Evolutionary conservation across 1,140 invertebrate species (phyloP), one percentile per base, ranked within the genome.

Genomic region (Physella acuta): DNA sequence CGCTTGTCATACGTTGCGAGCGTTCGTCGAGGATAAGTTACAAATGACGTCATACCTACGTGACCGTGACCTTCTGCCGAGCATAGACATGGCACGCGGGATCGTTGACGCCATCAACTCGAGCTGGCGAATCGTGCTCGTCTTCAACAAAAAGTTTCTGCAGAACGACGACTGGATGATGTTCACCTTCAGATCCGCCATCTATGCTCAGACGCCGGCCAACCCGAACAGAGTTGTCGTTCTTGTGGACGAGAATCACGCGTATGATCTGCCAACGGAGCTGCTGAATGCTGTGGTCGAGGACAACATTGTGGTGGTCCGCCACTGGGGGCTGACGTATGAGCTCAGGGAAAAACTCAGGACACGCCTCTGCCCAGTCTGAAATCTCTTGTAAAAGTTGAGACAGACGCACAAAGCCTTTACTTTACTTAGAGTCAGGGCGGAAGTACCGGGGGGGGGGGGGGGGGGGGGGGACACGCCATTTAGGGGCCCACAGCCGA

Each of bases 41-140:
- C 1, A 31, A 20, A 8, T 52, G 34, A 64, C 14, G 26, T 31
- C 62, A 3, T 64, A 51, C 26, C 16, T 64, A 17, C 20, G 1
- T 33, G 11, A 64, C 37, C 39, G 62, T 17, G 62, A 64, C 36
- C 17, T 31, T 2, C 3, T 5, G 26, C 14, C 49, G 37, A 20
- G 8, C 11, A 20, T 1, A 39, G 51, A 51, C 28, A 52, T 5
- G 28, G 62, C 44, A 5, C 20, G 51, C 33, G 28, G 26, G 33
- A 64, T 64, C 52, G 39, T 64, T 3, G 44, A 34, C 33, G 62
- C 62, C 3, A 64, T 64, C 0, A 64, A 52, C 51, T 30, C 2
- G 26, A 51, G 62, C 20, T 64, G 62, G 62, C 30, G 62, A 33
- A 52, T 64, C 8, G 8, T 64, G 2, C 62, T 64, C 36, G 49